phyloP scores from a whole-genome alignment of 2,797 vertebrate species.

The Peromyscus attwateri region DNA sequence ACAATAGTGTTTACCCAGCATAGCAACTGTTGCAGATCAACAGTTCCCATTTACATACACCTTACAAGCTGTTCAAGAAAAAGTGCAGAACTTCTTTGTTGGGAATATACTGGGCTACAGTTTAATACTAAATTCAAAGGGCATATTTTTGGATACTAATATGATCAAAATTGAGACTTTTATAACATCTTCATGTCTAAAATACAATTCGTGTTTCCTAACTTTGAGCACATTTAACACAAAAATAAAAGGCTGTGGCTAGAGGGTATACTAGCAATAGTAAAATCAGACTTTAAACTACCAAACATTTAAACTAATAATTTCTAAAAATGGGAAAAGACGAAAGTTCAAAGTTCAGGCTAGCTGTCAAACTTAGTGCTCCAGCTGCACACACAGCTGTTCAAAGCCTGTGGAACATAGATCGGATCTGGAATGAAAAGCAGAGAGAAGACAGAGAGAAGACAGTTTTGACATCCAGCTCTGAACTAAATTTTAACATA shows the following conservation, averaged over 20 bases:
- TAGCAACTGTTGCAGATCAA: slow-evolving; percentile 56
- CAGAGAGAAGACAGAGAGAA: neutral
- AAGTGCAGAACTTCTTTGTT: neutral
- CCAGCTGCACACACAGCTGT: neutral
- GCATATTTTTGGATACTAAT: neutral
- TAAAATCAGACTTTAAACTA: neutral
- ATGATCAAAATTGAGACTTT: neutral
- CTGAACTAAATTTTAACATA: slow-evolving; percentile 28
- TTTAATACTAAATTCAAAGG: neutral
- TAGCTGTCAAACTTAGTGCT: neutral
- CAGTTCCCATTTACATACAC: slow-evolving; percentile 27
- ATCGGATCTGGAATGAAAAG: neutral
- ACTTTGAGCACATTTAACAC: neutral
- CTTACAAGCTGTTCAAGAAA: slow-evolving; percentile 16
- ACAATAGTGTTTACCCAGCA: slow-evolving; percentile 55
- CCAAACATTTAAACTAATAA: slow-evolving; percentile 36
- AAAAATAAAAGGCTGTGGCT: neutral
- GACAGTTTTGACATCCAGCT: neutral
- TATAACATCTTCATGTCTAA: neutral
- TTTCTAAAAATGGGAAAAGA: neutral
- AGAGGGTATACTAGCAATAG: neutral
- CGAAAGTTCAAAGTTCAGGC: neutral
- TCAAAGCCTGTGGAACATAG: neutral
- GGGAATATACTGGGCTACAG: neutral
- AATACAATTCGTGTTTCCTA: neutral